Evolutionary conservation across 2,797 vertebrate species (phyloP).

Genomic region (Darevskia nairensis): DNA sequence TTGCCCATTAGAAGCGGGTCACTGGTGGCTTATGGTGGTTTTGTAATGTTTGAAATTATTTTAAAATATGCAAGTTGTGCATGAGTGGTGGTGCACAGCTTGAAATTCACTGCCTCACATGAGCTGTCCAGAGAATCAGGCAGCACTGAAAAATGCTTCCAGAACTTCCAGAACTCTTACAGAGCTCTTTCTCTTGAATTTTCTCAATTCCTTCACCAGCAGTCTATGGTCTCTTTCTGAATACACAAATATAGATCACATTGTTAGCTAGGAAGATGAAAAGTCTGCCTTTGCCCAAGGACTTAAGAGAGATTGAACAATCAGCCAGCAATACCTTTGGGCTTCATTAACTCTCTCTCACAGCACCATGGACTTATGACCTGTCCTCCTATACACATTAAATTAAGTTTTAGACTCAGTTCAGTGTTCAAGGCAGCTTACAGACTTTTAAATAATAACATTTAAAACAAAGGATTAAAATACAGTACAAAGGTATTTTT

Average conservation of each 20-base stretch:
- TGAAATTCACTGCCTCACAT: background rate
- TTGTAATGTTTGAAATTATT: background rate
- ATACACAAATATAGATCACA: no score
- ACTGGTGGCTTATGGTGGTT: background rate
- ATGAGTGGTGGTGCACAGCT: background rate
- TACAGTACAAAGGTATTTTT: background rate
- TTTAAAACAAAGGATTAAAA: background rate
- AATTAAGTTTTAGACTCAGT: conserved; percentile 11
- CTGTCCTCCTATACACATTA: background rate
- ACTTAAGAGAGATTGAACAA: background rate
- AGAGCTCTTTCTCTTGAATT: background rate
- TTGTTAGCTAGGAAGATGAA: background rate
- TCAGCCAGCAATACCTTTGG: background rate
- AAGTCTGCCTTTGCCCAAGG: background rate
- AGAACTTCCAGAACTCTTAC: background rate
- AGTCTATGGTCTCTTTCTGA: background rate
- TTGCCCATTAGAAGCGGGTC: background rate
- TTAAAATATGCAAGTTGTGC: background rate
- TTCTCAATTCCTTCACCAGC: background rate
- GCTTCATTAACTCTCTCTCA: background rate
- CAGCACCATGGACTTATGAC: background rate
- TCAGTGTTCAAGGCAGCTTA: background rate
- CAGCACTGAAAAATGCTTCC: background rate
- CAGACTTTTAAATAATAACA: background rate
- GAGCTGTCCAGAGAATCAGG: background rate